Evolutionary conservation across 2,113 vertebrate species (phyloP), one percentile per base, ranked within the genome.

Genomic region (Apeltes quadracus): DNA sequence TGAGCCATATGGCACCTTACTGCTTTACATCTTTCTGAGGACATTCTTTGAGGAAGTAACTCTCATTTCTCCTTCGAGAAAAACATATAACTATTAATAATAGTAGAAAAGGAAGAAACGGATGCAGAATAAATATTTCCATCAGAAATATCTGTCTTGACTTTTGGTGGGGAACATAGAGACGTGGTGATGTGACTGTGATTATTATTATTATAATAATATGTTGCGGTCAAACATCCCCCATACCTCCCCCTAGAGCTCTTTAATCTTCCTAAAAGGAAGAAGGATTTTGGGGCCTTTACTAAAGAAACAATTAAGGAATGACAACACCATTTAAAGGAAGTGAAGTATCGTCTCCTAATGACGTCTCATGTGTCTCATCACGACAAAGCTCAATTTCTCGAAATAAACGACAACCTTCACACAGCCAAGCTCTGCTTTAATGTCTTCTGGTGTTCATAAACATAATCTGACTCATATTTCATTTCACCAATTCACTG

Each of bases 1-100:
- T 67, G 77, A 77, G 57, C 88, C 90, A 90, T 87, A 91, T 92
- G 88, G 86, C 85, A 77, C 41, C 71, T 71, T 76, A 16, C 59
- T 54, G 78, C 39, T 84, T 84, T 57, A 81, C 62, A 79, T 69
- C 25, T 81, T 79, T 81, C 41, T 27, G 55, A 74, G 72, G 78
- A 84, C 64, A 65, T n/a, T 64, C 83, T 76, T 75, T 23, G 46
- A 50, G 46, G 62, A 75, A 73, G 39, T 51, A 69, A 61, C 50
- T 43, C 61, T 71, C 61, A 62, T 61, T 83, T 87, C 23, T 82
- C 70, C 53, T 81, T 65, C 27, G 61, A 78, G 43, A 72, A 55
- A 78, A 77, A 51, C 75, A 74, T n/a, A 51, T 10, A 4, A 74
- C 53, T 63, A 44, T 32, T 58, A 76, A 32, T 57, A 63, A 43